These are phyloP conservation scores for Drosophila kurseongensis DNA, from an alignment of 1,140 invertebrate species.

Conservation along the genomic window DNA sequence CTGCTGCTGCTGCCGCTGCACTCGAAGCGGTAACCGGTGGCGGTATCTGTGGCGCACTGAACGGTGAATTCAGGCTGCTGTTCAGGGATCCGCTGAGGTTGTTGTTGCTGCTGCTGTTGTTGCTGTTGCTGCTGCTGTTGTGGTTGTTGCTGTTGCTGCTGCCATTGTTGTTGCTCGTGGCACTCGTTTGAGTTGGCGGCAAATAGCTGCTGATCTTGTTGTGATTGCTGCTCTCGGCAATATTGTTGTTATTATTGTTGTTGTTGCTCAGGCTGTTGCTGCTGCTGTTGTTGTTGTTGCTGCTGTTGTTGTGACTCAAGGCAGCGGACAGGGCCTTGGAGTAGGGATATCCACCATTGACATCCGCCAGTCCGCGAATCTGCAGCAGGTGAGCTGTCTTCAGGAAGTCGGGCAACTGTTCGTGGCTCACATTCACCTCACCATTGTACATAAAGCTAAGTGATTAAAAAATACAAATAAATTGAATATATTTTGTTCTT, in stretches of 20 bases:
- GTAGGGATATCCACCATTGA: slow-evolving; percentile 86
- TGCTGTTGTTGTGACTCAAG: slow-evolving; percentile 76
- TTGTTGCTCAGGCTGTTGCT: slow-evolving; percentile 25
- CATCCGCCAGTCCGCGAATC: slow-evolving; percentile 94
- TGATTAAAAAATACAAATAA: not conserved
- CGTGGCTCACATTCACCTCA: slow-evolving; percentile 96
- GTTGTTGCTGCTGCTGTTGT: slow-evolving; percentile 17
- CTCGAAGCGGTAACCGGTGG: slow-evolving; percentile 49
- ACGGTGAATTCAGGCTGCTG: slow-evolving; percentile 63
- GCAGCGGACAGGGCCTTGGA: slow-evolving; percentile 66
- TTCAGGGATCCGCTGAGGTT: slow-evolving; percentile 36
- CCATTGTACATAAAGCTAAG: slow-evolving; percentile 96
- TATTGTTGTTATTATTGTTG: slow-evolving; percentile 45
- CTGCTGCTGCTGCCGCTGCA: slow-evolving; percentile 64
- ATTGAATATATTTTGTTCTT: not conserved
- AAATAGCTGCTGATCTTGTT: slow-evolving; percentile 69
- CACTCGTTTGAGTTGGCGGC: slow-evolving; percentile 31
- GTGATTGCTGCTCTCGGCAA: slow-evolving; percentile 52
- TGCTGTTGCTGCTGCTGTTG: slow-evolving; percentile 24
- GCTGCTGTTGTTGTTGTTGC: slow-evolving; percentile 17
- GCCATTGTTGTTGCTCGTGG: slow-evolving; percentile 9
- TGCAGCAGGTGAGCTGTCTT: slow-evolving; percentile 96
- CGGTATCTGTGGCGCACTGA: slow-evolving; percentile 63
- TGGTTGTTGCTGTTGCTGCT: slow-evolving; percentile 26
- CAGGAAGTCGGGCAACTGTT: slow-evolving; percentile 94